Evolutionary conservation across 2,888 invertebrate species (phyloP).

Genomic region (Gordius sp.): DNA sequence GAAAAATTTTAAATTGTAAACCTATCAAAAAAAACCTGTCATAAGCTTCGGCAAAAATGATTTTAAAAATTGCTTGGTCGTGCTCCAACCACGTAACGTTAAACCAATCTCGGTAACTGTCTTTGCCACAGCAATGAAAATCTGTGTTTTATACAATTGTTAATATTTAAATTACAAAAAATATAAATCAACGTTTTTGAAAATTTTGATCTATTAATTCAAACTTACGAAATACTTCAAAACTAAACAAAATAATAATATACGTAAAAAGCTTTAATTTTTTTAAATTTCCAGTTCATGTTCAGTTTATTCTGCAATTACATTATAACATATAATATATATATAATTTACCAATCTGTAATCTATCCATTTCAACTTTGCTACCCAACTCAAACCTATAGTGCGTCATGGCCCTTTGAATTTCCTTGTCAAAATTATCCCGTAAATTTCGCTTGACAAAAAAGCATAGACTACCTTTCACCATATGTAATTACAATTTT

Average conservation of each 20-base stretch:
- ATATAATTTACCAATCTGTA: slow-evolving; percentile 6
- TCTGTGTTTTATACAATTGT: no score
- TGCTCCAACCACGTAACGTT: slow-evolving; percentile 3
- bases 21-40: no score
- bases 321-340: no score
- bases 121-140: not conserved
- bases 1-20: no score
- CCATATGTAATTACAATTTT: not conserved
- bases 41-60: not conserved
- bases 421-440: not conserved
- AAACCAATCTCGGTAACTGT: slow-evolving; percentile 1
- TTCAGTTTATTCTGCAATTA: no score
- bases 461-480: not conserved
- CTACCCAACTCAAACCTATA: not conserved
- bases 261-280: no score
- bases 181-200: no score
- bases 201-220: no score
- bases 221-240: no score
- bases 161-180: no score
- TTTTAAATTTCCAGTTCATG: no score
- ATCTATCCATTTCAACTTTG: not conserved
- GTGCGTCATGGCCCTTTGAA: not conserved
- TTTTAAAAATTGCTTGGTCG: not conserved
- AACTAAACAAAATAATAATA: no score
- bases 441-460: not conserved